These are phyloP conservation scores for Anguilla japonica DNA, from an alignment of 2,113 vertebrate genomes.

Conservation along the genomic window DNA sequence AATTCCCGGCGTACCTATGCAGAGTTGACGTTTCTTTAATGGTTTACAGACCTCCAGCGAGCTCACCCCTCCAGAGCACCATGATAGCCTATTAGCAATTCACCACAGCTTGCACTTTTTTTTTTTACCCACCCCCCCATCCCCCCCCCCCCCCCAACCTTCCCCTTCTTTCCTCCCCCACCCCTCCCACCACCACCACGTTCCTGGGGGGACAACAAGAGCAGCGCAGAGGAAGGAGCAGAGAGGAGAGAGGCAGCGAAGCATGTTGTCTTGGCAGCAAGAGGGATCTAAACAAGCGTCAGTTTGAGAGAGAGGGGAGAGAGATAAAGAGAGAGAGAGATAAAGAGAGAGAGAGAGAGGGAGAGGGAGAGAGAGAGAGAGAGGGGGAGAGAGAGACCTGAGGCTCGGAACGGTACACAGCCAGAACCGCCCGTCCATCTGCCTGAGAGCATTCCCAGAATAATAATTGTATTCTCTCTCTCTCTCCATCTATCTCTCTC, in stretches of 20 bases:
- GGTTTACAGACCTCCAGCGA: conserved; percentile 67
- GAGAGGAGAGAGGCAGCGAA: conserved; percentile 16
- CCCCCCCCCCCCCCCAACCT: conserved; percentile 25
- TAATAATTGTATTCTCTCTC: conserved; percentile 3
- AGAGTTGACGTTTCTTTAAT: conserved; percentile 76
- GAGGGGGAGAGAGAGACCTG: conserved; percentile 21
- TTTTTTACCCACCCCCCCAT: neutral
- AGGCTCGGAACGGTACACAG: conserved; percentile 28
- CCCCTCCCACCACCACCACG: conserved; percentile 7
- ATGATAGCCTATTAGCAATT: conserved; percentile 79
- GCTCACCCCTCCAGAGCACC: conserved; percentile 61
- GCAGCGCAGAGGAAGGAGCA: conserved; percentile 18
- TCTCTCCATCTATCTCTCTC: neutral
- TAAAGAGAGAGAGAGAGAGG: conserved; percentile 26
- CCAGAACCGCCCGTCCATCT: conserved; percentile 35
- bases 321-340: conserved; percentile 35
- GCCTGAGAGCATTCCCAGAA: conserved; percentile 32
- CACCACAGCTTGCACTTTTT: conserved; percentile 71
- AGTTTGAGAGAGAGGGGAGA: conserved; percentile 31
- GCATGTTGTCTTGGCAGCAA: conserved; percentile 27
- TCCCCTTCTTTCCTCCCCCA: conserved; percentile 35
- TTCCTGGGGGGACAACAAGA: conserved; percentile 37
- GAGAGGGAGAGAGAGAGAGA: conserved; percentile 31
- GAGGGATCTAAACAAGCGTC: neutral
- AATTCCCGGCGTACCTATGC: conserved; percentile 73